Evolutionary conservation across 2,888 invertebrate genomes (phyloP).

Genomic region (Loripinus fragilis): DNA sequence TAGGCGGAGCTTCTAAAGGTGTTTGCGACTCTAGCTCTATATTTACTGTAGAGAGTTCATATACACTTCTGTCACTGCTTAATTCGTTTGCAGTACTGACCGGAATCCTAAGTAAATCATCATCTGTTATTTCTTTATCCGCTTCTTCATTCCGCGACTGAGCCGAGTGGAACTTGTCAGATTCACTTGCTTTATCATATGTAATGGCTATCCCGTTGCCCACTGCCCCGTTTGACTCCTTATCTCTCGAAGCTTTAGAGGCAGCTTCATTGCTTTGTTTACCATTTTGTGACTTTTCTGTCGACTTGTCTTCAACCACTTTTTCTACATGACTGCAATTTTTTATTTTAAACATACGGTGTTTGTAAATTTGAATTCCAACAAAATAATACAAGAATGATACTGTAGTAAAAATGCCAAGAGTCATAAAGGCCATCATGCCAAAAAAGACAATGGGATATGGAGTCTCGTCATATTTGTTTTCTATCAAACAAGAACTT

Average conservation of each 20-base stretch:
- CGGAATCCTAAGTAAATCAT: not conserved
- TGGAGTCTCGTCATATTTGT: constrained; percentile 21
- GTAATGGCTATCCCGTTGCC: not conserved
- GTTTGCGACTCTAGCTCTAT: not conserved
- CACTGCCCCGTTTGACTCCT: not conserved
- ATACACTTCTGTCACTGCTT: not conserved
- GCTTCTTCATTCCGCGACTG: not conserved
- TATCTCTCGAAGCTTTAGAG: not conserved
- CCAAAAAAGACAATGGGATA: constrained; percentile 44
- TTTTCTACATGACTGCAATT: constrained; percentile 53
- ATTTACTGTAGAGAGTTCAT: not conserved
- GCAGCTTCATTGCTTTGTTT: constrained; percentile 20
- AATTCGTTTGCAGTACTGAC: too few species aligned
- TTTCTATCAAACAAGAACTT: constrained; percentile 40
- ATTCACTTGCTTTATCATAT: not conserved
- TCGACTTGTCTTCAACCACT: constrained; percentile 45
- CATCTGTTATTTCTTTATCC: not conserved
- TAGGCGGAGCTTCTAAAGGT: not conserved
- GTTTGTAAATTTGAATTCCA: constrained; percentile 60
- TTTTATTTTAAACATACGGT: constrained; percentile 53
- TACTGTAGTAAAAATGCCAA: constrained; percentile 35
- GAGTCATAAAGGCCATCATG: constrained; percentile 39
- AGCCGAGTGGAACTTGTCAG: not conserved
- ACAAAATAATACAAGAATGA: constrained; percentile 43
- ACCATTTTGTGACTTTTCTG: constrained; percentile 33